Evolutionary conservation across 2,888 invertebrate genomes (phyloP).

Genomic region (Mesorhabditis belari): DNA sequence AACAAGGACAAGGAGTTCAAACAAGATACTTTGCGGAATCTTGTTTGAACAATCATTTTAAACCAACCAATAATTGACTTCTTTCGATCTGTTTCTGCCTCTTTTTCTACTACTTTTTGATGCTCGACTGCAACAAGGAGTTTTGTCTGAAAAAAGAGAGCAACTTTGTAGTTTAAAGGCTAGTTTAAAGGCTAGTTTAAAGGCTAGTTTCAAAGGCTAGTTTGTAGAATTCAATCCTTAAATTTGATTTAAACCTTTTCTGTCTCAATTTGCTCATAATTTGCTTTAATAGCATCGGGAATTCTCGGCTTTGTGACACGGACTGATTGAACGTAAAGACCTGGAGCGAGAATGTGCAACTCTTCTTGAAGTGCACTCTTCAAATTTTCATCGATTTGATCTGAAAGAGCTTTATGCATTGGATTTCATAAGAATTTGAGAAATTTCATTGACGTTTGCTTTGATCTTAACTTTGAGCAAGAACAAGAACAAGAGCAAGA

Average conservation of each 20-base stretch:
- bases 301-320: conserved; percentile 86
- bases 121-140: conserved; percentile 75
- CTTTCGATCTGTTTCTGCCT: conserved; percentile 80
- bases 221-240: too few relatives aligned
- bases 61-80: conserved; percentile 69
- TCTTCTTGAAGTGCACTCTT: conserved; percentile 75
- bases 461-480: too few relatives aligned
- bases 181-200: too few relatives aligned
- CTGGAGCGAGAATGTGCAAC: conserved; percentile 75
- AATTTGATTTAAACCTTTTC: conserved; percentile 63
- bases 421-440: too few relatives aligned
- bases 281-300: conserved; percentile 77
- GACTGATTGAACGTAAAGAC: conserved; percentile 73
- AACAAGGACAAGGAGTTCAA: too few relatives aligned
- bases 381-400: conserved; percentile 83
- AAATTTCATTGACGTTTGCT: too few relatives aligned
- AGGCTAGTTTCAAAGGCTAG: too few relatives aligned
- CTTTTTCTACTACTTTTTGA: conserved; percentile 82
- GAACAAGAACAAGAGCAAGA: too few relatives aligned
- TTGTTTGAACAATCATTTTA: too few relatives aligned
- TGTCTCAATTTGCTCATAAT: conserved; percentile 76
- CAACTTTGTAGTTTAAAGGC: conserved; percentile 1
- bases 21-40: too few relatives aligned
- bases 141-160: conserved; percentile 64
- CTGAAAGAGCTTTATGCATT: too few relatives aligned